phyloP scores from a whole-genome alignment of 2,888 invertebrate genomes.

The Hoplodrina blanda region DNA sequence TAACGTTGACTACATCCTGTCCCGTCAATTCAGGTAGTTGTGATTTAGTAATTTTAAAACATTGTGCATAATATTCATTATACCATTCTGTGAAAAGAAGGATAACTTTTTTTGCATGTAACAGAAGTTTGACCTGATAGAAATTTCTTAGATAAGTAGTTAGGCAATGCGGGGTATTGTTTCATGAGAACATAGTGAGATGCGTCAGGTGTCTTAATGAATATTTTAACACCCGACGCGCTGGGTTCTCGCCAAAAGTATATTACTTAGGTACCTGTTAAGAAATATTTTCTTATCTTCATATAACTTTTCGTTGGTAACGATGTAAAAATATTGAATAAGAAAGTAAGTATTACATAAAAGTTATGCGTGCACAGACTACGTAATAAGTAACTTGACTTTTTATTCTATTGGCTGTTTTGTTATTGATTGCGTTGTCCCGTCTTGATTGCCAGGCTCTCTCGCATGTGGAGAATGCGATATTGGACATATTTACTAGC shows the following conservation, averaged over 20 bases:
- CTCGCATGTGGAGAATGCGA: conserved; percentile 36
- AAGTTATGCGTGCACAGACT: conserved; percentile 52
- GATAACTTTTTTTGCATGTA: conserved; percentile 2
- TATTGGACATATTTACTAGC: conserved; percentile 40
- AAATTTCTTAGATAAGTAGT: conserved; percentile 20
- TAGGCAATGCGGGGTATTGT: conserved; percentile 47
- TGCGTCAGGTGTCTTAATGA: conserved; percentile 29
- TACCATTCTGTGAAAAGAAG: not conserved
- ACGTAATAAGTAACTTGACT: conserved; percentile 54
- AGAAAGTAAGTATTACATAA: conserved; percentile 62
- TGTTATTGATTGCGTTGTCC: conserved; percentile 47
- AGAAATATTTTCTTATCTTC: conserved; percentile 47
- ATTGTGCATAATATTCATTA: conserved; percentile 26
- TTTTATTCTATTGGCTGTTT: conserved; percentile 54
- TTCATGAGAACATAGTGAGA: conserved; percentile 31
- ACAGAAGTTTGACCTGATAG: conserved; percentile 6
- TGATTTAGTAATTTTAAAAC: conserved; percentile 39
- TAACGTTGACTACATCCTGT: conserved; percentile 53
- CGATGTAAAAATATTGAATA: conserved; percentile 57
- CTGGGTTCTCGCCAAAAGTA: conserved; percentile 50
- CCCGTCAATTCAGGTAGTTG: conserved; percentile 55
- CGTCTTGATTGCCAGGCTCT: conserved; percentile 40
- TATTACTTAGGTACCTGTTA: conserved; percentile 54
- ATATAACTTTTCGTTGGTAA: conserved; percentile 45
- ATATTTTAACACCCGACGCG: conserved; percentile 44